These are phyloP conservation scores for Ceyx melanurus DNA, from an alignment of 2,113 vertebrate genomes.

Conservation along the genomic window DNA sequence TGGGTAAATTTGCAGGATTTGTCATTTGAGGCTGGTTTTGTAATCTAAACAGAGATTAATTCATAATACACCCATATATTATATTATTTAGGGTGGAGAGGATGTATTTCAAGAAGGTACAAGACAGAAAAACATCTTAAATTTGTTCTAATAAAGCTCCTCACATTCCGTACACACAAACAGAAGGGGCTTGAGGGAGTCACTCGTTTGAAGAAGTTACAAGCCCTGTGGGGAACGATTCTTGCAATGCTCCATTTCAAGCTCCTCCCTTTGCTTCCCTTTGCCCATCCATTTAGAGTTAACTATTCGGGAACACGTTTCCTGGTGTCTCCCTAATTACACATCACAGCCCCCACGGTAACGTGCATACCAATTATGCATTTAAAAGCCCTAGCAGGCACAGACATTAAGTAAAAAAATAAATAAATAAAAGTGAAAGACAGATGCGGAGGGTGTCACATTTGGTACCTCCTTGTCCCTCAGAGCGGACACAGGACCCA, in stretches of 20 bases:
- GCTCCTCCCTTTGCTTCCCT: neutral
- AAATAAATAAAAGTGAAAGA: neutral
- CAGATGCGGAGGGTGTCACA: neutral
- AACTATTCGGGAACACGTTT: neutral
- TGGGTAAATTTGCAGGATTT: neutral
- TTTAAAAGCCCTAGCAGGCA: neutral
- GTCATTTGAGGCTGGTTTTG: neutral
- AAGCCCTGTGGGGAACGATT: neutral
- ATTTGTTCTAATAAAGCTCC: neutral
- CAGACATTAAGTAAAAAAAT: neutral
- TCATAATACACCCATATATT: neutral
- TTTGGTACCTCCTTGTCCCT: neutral
- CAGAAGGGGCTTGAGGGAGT: neutral
- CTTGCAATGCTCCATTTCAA: neutral
- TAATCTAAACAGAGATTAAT: neutral
- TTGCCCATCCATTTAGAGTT: neutral
- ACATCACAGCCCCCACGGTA: rapidly evolving
- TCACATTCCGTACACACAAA: neutral
- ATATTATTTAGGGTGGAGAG: neutral
- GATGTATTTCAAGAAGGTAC: neutral
- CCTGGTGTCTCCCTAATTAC: neutral
- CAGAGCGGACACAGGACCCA: neutral
- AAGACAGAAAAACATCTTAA: neutral
- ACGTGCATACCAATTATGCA: neutral
- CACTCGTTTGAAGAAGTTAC: neutral